phyloP scores from a whole-genome alignment of 2,888 invertebrate species.

The Oeneis ivallda region DNA sequence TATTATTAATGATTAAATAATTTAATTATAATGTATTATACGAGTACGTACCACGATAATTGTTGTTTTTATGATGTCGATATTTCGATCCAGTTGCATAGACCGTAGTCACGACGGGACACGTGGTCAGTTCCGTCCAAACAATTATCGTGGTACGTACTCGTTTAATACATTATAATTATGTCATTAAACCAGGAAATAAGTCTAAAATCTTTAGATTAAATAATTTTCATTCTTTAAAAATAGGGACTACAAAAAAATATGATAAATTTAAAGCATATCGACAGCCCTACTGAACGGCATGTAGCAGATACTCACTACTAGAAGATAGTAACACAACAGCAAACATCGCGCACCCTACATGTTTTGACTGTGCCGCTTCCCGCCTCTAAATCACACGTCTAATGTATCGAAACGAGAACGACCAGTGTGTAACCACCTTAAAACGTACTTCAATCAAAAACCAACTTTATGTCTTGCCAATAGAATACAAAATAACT shows the following conservation, averaged over 20 bases:
- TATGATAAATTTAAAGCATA: background rate
- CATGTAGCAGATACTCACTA: conserved; percentile 24
- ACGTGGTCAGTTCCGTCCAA: too few species aligned
- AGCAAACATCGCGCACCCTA: conserved; percentile 53
- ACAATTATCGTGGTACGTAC: too few species aligned
- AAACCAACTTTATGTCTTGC: conserved; percentile 39
- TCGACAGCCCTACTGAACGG: conserved; percentile 53
- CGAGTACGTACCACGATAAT: too few species aligned
- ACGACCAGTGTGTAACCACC: conserved; percentile 59
- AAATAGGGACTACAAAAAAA: conserved; percentile 1
- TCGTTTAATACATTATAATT: too few species aligned
- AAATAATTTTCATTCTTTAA: background rate
- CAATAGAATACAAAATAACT: conserved; percentile 28
- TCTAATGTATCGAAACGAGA: conserved; percentile 79
- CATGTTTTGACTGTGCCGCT: conserved; percentile 75
- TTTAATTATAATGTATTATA: too few species aligned
- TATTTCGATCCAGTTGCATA: too few species aligned
- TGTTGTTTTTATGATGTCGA: too few species aligned
- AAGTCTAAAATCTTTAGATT: too few species aligned
- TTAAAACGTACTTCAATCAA: conserved; percentile 44
- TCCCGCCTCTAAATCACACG: conserved; percentile 77
- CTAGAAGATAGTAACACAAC: conserved; percentile 23
- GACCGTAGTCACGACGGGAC: too few species aligned
- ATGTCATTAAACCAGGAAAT: too few species aligned
- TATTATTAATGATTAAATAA: too few species aligned